Base-by-base conservation (phyloP, 2,888 invertebrate genomes). In the Pseudococcus jackbeardsleyi region DNA sequence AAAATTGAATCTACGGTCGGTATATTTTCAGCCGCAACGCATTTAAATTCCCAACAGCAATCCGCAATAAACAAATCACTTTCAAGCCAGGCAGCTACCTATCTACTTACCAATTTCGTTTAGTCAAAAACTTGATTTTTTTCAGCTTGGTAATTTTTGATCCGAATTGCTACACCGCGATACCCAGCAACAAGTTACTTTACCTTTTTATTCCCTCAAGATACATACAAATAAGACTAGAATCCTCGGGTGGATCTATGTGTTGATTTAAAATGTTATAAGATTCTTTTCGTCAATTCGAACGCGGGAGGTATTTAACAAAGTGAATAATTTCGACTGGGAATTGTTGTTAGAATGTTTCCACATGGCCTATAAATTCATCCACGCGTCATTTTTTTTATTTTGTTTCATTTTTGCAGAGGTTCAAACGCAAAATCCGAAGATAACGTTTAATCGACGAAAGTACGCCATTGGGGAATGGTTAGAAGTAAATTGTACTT, bases 401-500 rank as follows among this genome's bases (percentile, higher is more conserved):
- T 59, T 72, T 64, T 90, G 12, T 19, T 39, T 72, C 42, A 33
- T 88, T 9, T 79, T 89, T 88, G 26, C 90, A 93, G 95, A 94
- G 90, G 94, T 95, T 79, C 95, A 95, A 92, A 93, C 93, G 90
- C 92, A 93, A 91, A 94, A 95, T 91, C 96, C 96, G 89, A 93
- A 93, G 90, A 95, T 96, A 91, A 94, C 94, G 90, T 95, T 95
- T 91, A 93, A 94, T 91, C 94, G 95, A 91, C 93, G 93, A 90
- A 93, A 93, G 90, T 94, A 95, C 91, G 93, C 93, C 90, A 93
- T 95, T 82, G 95, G 94, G 84, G 95, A 95, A 90, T 92, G 93
- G 90, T 92, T 96, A 89, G 94, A 94, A 90, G 95, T 95, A 84
- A 95, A 95, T 90, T 96, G 96, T 91, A 95, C 95, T 84, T 95